Base-by-base conservation (phyloP, 1,140 invertebrate genomes). In the Neocloeon triangulifer region DNA sequence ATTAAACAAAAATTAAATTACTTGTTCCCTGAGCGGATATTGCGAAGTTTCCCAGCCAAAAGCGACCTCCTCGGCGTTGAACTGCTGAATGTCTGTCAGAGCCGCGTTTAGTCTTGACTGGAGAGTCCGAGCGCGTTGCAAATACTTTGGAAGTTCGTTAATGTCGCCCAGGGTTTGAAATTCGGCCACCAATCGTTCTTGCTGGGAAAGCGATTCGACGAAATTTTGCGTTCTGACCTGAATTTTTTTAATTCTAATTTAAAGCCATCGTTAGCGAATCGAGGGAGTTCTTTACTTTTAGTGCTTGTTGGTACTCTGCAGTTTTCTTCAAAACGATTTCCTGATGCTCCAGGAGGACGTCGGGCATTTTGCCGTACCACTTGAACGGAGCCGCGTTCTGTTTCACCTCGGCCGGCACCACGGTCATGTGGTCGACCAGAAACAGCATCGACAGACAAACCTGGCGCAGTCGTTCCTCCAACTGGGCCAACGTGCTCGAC, bases 31-130 rank as follows among this genome's bases (percentile, higher is more conserved):
- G 34, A 78, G 58, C 1, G 86, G 84, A 65, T 95, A 95, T 32
- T 79, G 67, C 0, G 86, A 86, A 8, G 73, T 48, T 48, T 91
- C 74, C 73, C 81, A 94, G 9, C 71, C 76, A 50, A 86, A 95
- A 19, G 84, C 65, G 37, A 66, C 61, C 50, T 96, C 91, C 49
- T 96, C 89, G 45, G 72, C 71, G 50, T 96, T 96, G 41, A 95
- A 89, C 33, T 69, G 61, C 44, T 89, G 78, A 35, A 92, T 88
- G 39, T 66, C 77, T 22, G 70, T 65, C 46, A 84, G 64, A 7
- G 84, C 86, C 32, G 52, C 44, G 34, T 58, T 48, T 7, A 72
- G 55, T 48, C 62, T 74, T 36, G 68, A 60, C 44, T 89, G 73
- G 1, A 94, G 48, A 22, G 64, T 55, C 8, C 62, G 64, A 1